Base-by-base conservation (phyloP, 2,888 invertebrate genomes). In the Drosophila acutilabella region DNA sequence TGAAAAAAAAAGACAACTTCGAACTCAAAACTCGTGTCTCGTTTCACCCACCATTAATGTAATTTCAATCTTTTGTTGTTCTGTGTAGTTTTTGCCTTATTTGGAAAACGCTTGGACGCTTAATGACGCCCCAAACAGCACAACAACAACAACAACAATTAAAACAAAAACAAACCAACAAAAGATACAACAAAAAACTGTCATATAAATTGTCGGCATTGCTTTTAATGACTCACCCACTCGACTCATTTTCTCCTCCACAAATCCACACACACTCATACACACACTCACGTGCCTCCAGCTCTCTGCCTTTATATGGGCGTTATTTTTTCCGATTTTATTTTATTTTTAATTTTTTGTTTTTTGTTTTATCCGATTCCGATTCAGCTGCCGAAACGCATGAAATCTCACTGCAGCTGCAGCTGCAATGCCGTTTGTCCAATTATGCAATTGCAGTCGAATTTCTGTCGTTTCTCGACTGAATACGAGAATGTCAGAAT, bases 141-240 rank as follows among this genome's bases (percentile, higher is more conserved):
- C 52, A 52, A 14, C 33, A 36, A 26, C 16, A 56, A 45, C 36
- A 47, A 44, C 14, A 18, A 33, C 6, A 20, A 33, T 33, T 36
- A 36, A 36, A 36, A 54, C 23, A 38, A 16, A 1, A 38, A 36
- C 20, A 45, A 18, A 8, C 30, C 7, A 30, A 6, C 8, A 30
- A 44, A 59, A 36, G 36, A 13, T 36, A 36, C 20, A 64, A 58
- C 33, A 44, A n/a, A 54, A 36, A 51, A 75, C 84, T 87, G 89
- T 84, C 83, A 88, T 58, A 89, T 84, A 81, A 84, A 89, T 88
- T 76, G 70, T 38, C 64, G 78, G 58, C 89, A 85, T 73, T 65
- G 64, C 83, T 81, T 85, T 85, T 85, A 82, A 89, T 85, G 84
- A 85, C 82, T 85, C 84, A 84, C 76, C 64, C 26, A 33, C 16